Base-by-base conservation (phyloP, 2,888 invertebrate genomes). In the Tipula helvola region DNA sequence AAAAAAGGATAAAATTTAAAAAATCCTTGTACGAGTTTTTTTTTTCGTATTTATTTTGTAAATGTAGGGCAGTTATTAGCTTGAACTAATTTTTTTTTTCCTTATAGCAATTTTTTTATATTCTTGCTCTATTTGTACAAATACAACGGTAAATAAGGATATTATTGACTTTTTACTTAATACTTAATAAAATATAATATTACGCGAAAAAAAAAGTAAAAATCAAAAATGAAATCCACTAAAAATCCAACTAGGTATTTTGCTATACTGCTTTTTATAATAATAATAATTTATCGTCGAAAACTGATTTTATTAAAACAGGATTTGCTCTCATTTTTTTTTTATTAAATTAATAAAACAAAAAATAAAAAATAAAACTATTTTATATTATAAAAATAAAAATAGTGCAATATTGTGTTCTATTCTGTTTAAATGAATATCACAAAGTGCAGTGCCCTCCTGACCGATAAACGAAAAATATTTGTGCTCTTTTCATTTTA, bases 361-460 rank as follows among this genome's bases (percentile, higher is more conserved):
- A 18, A 57, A 57, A 57, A 28, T 3, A 52, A 16, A 16, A 52
- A 71, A 28, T 28, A 71, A 71, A 71, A 28, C 13, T 71, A 71
- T 71, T 57, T n/a, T n/a, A n/a, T 57, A 16, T 16, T 16, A 16
- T 8, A 57, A 87, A 85, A 39, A 88, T 87, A 87, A 88, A 28
- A 28, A 28, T 28, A 87, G 87, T 87, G 85, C 84, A 87, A 87
- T 87, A 87, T 87, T 88, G 71, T 71, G 88, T 88, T 89, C 89
- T 88, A 89, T 89, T 89, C 89, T 88, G 88, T 89, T 89, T 89
- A 88, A 89, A 89, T 89, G 89, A 89, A 90, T 89, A 88, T 89
- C 88, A 88, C 88, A 89, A 89, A 90, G 90, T 90, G 90, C 90
- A 90, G 89, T 90, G 90, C 89, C 90, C 90, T 90, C 89, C 89